Percentiles rank a stretch among this genome's conserved stretches.
phyloP scores from a whole-genome alignment of 2,888 invertebrate genomes.

The Mesorhabditis spiculigera region DNA sequence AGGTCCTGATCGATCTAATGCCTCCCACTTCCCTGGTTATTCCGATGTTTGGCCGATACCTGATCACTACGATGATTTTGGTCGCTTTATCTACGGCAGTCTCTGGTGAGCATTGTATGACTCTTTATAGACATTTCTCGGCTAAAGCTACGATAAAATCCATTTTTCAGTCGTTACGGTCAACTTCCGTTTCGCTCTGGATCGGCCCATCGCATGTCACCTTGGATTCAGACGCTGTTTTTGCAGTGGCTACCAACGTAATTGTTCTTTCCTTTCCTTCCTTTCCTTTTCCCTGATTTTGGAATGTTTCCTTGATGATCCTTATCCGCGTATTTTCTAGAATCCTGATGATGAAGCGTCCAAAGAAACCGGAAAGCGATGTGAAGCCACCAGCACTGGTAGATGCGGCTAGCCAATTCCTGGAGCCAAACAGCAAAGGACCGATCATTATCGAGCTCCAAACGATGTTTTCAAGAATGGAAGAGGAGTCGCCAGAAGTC shows the following conservation, averaged over 20 bases:
- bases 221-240: constrained; percentile 54
- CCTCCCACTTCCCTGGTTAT: constrained; percentile 58
- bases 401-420: constrained; percentile 27
- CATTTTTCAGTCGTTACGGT: constrained; percentile 57
- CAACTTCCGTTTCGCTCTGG: constrained; percentile 57
- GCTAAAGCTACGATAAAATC: no score
- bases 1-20: constrained; percentile 56
- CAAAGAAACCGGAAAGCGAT: constrained; percentile 29
- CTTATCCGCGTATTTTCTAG: constrained; percentile 19
- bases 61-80: constrained; percentile 58
- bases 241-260: constrained; percentile 52
- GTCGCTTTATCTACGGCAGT: constrained; percentile 53
- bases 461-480: no score
- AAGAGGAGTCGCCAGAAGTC: constrained; percentile 7
- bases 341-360: constrained; percentile 49
- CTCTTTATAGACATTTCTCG: no score
- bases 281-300: background rate
- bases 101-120: no score
- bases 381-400: constrained; percentile 18
- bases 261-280: constrained; percentile 10
- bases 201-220: constrained; percentile 56
- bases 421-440: constrained; percentile 21
- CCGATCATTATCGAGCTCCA: background rate
- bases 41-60: constrained; percentile 59
- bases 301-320: background rate